Evolutionary conservation across 2,113 vertebrate species (phyloP), one percentile per base, ranked within the genome.

Genomic region (Passer montanus): DNA sequence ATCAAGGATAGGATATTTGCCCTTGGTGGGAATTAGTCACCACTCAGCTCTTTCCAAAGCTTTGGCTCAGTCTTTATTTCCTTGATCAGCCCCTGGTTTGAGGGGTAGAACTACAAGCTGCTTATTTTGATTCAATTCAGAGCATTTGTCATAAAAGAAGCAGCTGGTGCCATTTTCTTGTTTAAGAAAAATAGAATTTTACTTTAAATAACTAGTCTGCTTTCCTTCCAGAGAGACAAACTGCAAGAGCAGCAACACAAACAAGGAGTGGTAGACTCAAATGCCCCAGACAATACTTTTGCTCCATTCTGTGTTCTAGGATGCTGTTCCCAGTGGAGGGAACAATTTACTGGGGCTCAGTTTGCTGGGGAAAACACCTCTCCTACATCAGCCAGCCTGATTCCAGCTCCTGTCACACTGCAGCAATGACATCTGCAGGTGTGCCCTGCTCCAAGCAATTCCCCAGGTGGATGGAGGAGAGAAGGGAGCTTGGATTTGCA

Each of bases 141-240:
- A 74, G 87, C 52, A 68, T 89, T 93, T 59, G 28, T 88, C 95
- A 94, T 95, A 44, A 92, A 92, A 97, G 78, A 62, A 96, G 96
- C 91, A 95, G 92, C 83, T 96, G 94, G 86, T 93, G 84, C 91
- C 96, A 85, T 73, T 93, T 96, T 94, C 87, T 63, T 94, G 20
- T 85, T 89, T 30, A 72, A 73, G 68, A 81, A 87, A 89, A 94
- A 95, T 63, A 70, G 20, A 63, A 44, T 90, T 77, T 84, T 43
- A 76, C 96, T 97, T 95, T 86, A 97, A 97, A 96, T 97, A 83
- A 86, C 84, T 55, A 96, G 77, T 77, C 94, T 98, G 93, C 82
- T 97, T 96, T 69, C 85, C 69, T 94, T 88, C 89, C 58, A 87
- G 70, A 60, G 47, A 94, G 63, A 68, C 22, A 28, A 80, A 84